Percentiles rank a stretch among this genome's conserved stretches.
Evolutionary conservation across 2,797 vertebrate genomes (phyloP).

Genomic region (Cryptoprocta ferox): DNA sequence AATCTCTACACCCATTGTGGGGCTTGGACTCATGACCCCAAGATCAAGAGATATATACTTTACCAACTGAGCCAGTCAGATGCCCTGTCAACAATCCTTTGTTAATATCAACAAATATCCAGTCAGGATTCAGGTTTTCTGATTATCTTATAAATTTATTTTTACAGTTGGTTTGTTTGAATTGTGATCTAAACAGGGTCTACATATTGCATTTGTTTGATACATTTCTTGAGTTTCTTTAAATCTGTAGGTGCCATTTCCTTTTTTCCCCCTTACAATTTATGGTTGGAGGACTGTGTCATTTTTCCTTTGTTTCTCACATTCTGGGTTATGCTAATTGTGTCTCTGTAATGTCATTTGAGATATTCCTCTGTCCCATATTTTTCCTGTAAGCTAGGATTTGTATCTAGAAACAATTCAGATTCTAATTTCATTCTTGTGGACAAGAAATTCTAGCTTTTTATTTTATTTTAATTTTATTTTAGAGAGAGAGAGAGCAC

Average conservation of each 20-base stretch:
- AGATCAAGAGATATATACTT: background rate
- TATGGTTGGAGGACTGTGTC: background rate
- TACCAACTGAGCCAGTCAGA: background rate
- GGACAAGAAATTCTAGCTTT: constrained; percentile 34
- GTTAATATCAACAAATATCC: background rate
- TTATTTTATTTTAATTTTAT: constrained; percentile 52
- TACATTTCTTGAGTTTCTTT: background rate
- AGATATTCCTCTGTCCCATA: background rate
- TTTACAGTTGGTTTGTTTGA: constrained; percentile 3
- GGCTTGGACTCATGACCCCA: background rate
- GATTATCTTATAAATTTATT: constrained; percentile 12
- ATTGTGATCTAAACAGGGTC: background rate
- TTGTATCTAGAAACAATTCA: constrained; percentile 55
- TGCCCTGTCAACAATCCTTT: background rate
- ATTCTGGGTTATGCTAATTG: background rate
- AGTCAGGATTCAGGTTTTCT: constrained; percentile 8
- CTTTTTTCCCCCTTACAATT: background rate
- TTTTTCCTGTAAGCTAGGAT: constrained; percentile 19
- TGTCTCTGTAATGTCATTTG: constrained; percentile 28
- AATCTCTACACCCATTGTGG: background rate
- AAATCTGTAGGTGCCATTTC: background rate
- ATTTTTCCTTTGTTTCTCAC: background rate
- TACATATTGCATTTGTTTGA: background rate
- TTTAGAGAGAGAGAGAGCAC: no score
- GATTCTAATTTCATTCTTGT: constrained; percentile 6